phyloP scores from a whole-genome alignment of 2,888 invertebrate genomes.

The Coenonympha arcania region DNA sequence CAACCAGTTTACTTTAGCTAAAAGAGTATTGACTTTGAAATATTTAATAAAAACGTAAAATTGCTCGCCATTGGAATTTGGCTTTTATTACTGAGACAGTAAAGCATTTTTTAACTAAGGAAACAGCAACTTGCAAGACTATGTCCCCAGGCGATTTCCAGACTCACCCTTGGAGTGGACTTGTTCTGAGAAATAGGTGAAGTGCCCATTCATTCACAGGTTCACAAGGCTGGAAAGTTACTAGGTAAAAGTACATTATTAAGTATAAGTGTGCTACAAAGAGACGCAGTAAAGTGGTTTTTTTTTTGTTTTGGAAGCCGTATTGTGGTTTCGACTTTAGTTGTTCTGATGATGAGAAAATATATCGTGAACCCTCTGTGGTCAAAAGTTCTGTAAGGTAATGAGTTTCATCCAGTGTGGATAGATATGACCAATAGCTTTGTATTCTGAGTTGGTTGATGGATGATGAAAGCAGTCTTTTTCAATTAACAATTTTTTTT shows the following conservation, averaged over 20 bases:
- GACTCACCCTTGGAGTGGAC: conserved; percentile 22
- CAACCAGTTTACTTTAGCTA: not conserved
- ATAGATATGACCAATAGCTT: no score
- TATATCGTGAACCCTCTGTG: no score
- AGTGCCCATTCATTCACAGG: conserved; percentile 24
- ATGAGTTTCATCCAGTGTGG: no score
- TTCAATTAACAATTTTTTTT: no score
- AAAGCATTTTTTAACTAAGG: conserved; percentile 5
- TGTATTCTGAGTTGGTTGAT: no score
- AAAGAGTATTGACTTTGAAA: not conserved
- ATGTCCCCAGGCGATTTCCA: conserved; percentile 19
- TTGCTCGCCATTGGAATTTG: not conserved
- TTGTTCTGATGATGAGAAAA: no score
- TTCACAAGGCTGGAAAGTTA: conserved; percentile 25
- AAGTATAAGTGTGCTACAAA: not conserved
- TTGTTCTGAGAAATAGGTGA: conserved; percentile 17
- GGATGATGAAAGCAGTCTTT: no score
- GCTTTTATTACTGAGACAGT: not conserved
- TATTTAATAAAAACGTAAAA: not conserved
- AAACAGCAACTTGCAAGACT: conserved; percentile 15
- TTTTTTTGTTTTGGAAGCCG: not conserved
- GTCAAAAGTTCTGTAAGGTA: no score
- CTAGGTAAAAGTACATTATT: conserved; percentile 20
- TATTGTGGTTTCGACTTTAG: no score
- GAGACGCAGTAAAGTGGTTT: not conserved